These are phyloP conservation scores for Perithous albicinctus DNA, from an alignment of 2,888 invertebrate genomes.

Conservation along the genomic window DNA sequence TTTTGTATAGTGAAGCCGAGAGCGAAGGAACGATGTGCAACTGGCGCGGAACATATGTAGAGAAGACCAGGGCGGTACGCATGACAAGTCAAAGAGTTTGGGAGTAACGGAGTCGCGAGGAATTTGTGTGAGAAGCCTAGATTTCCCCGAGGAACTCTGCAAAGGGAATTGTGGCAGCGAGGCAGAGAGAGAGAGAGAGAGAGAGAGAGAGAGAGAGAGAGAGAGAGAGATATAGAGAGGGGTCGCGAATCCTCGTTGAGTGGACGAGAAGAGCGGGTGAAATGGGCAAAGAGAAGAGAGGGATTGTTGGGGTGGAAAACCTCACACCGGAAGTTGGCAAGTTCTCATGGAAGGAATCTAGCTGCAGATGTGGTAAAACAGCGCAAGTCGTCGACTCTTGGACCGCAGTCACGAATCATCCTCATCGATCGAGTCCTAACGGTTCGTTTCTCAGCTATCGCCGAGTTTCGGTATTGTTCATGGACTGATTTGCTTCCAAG, in stretches of 20 bases:
- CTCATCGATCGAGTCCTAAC: constrained; percentile 16
- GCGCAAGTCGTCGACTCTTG: constrained; percentile 10
- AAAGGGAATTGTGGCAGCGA: constrained; percentile 32
- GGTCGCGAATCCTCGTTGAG: constrained; percentile 17
- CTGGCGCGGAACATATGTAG: background rate
- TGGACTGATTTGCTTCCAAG: constrained; percentile 17
- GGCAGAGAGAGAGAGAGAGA: background rate
- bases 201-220: too few species aligned
- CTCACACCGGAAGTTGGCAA: constrained; percentile 34
- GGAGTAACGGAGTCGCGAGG: constrained; percentile 44
- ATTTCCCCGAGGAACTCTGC: constrained; percentile 18
- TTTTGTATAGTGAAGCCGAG: constrained; percentile 18
- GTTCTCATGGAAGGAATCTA: constrained; percentile 19
- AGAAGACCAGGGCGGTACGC: constrained; percentile 24
- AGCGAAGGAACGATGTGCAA: background rate
- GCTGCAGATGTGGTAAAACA: background rate
- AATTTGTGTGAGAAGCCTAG: constrained; percentile 45
- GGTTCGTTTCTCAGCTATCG: background rate
- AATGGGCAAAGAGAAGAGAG: background rate
- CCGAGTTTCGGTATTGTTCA: background rate
- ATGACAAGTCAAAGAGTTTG: constrained; percentile 49
- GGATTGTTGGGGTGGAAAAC: constrained; percentile 17
- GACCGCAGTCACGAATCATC: constrained; percentile 16
- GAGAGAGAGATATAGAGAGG: background rate
- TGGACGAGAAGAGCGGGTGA: constrained; percentile 16